phyloP scores from a whole-genome alignment of 2,888 invertebrate species.

The Torymus auratus region DNA sequence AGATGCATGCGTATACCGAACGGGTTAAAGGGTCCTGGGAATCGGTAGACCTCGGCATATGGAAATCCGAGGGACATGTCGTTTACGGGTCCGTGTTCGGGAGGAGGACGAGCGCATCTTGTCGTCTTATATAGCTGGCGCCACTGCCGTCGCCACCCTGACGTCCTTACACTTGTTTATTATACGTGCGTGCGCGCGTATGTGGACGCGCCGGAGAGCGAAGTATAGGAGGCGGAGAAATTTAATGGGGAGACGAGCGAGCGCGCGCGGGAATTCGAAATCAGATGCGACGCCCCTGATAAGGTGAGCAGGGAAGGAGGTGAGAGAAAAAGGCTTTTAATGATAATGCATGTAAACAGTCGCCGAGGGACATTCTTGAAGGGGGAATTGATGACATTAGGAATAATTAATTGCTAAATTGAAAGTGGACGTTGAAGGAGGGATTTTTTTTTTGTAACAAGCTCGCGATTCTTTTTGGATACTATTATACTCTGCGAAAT shows the following conservation, averaged over 20 bases:
- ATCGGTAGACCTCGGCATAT: constrained; percentile 57
- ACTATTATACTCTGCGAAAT: too few relatives aligned
- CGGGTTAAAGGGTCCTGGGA: constrained; percentile 61
- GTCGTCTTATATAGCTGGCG: constrained; percentile 37
- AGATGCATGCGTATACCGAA: background rate
- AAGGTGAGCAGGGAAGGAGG: constrained; percentile 4
- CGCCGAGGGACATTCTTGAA: constrained; percentile 13
- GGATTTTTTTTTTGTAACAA: background rate
- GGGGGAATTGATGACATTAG: constrained; percentile 21
- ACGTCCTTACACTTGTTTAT: constrained; percentile 70
- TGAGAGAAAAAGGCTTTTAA: constrained; percentile 27
- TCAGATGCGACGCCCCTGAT: constrained; percentile 51
- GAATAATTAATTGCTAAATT: background rate
- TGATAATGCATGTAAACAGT: constrained; percentile 38
- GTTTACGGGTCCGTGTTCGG: constrained; percentile 53
- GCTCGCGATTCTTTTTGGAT: background rate
- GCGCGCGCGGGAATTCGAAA: constrained; percentile 25
- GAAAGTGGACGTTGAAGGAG: background rate
- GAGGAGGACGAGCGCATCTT: constrained; percentile 59
- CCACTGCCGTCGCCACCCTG: constrained; percentile 63
- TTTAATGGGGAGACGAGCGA: constrained; percentile 40
- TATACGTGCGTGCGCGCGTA: constrained; percentile 52
- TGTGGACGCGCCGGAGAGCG: background rate
- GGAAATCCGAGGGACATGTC: constrained; percentile 59
- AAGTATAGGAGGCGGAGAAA: background rate